Base-by-base conservation (phyloP, 92 coral and sea anemone species). In the Zoanthus sociatus region DNA sequence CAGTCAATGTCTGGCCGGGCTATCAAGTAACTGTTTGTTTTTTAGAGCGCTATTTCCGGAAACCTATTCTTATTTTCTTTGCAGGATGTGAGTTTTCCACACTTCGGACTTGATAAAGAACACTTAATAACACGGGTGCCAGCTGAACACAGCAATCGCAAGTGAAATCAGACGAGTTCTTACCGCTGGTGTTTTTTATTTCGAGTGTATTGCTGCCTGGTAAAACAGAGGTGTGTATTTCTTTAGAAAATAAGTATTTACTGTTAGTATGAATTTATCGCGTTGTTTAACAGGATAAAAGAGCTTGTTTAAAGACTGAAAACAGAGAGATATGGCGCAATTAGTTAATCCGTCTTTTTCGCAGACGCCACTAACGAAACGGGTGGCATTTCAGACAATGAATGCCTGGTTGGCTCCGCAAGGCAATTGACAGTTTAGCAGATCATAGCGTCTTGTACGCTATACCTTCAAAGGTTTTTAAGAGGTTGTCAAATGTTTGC, bases 41-140 rank as follows among this genome's bases (percentile, higher is more conserved):
- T 78, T 85, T 13, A 50, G 87, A 78, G 83, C 71, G 71, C 61
- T n/a, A 89, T 86, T 86, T 90, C 92, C 92, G 92, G 90, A 53
- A 31, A 73, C 79, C 84, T 42, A 81, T 51, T 56, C 76, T 69
- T 81, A 66, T 81, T 81, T 81, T 56, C 73, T 46, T 81, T 63
- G 85, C 67, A 47, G 55, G 45, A 45, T 47, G 60, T 44, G 60
- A 9, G 47, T 81, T 81, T 79, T 47, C 26, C 70, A n/a, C 85
- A 66, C 66, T 46, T 66, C 76, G 18, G 55, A 81, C 20, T 16
- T 55, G 83, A 78, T 69, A 78, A 54, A 10, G 51, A 18, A 20
- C 71, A 61, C 56, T 5, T 79, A 32, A 56, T 32, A 30, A 17
- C 18, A 33, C 37, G 31, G 46, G 60, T 18, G 53, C 37, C 51